phyloP scores from a whole-genome alignment of 1,140 invertebrate genomes.

The Temnothorax longispinosus region DNA sequence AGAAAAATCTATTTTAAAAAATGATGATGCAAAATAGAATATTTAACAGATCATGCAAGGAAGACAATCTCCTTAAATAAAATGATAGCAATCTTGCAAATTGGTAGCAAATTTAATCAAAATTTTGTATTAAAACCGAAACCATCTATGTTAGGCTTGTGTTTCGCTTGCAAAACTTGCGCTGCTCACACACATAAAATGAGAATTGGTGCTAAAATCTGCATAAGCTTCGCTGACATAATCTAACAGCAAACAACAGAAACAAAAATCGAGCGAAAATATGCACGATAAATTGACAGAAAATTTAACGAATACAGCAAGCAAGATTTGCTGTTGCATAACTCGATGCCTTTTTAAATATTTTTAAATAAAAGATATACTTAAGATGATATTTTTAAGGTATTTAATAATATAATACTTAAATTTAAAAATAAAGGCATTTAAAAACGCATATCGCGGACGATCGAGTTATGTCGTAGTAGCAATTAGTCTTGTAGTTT shows the following conservation, averaged over 20 bases:
- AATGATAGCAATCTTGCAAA: too few relatives aligned
- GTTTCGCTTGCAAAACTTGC: not conserved
- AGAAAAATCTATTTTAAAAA: not conserved
- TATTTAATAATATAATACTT: too few relatives aligned
- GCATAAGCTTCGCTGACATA: not conserved
- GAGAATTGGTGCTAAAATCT: not conserved
- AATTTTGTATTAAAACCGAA: too few relatives aligned
- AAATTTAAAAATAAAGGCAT: not conserved
- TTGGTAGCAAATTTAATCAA: too few relatives aligned
- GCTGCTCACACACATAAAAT: not conserved
- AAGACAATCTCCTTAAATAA: not conserved
- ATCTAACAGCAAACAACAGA: not conserved
- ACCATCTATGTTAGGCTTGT: not conserved
- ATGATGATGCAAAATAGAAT: not conserved
- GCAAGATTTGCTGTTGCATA: not conserved
- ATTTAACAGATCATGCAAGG: not conserved
- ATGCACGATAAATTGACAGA: not conserved
- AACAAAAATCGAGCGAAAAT: not conserved
- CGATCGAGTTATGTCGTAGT: too few relatives aligned
- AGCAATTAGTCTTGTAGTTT: too few relatives aligned
- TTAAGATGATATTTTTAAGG: too few relatives aligned
- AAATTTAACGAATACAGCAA: not conserved
- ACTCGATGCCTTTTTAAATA: not conserved
- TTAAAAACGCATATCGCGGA: too few relatives aligned
- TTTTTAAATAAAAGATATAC: too few relatives aligned